Evolutionary conservation across 2,888 invertebrate species (phyloP).

Genomic region (Stramonita haemastoma): DNA sequence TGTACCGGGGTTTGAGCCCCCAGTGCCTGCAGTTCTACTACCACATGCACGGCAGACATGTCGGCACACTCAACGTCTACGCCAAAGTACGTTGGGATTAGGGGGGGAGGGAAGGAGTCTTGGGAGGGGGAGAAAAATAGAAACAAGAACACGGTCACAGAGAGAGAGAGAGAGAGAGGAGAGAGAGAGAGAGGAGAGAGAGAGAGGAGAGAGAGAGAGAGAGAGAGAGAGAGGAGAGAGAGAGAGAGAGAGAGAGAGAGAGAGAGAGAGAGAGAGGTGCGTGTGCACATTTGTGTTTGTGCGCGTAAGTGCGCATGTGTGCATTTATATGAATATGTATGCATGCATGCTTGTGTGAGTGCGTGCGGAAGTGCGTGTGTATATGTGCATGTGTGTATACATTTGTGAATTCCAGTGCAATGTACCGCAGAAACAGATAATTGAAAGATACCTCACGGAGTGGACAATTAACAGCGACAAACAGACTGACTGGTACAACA

Average conservation of each 20-base stretch:
- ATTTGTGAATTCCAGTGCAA: neutral
- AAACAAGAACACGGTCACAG: neutral
- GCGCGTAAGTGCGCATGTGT: neutral
- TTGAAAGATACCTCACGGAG: too few species aligned
- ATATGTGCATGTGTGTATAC: conserved; percentile 20
- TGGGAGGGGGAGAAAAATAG: neutral
- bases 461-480: too few species aligned
- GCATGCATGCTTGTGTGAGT: conserved; percentile 29
- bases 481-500: too few species aligned
- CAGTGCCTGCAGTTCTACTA: conserved; percentile 71
- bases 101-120: conserved; percentile 53
- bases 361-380: neutral
- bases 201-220: neutral
- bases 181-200: neutral
- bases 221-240: neutral
- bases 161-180: neutral
- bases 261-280: neutral
- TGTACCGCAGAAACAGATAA: neutral
- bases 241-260: neutral
- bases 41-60: conserved; percentile 67
- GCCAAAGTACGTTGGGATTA: conserved; percentile 46
- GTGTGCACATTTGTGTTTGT: neutral
- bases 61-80: conserved; percentile 40
- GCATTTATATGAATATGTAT: conserved; percentile 21
- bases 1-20: conserved; percentile 64